Evolutionary conservation across 1,140 invertebrate species (phyloP).

Genomic region (Pogonomyrmex californicus): DNA sequence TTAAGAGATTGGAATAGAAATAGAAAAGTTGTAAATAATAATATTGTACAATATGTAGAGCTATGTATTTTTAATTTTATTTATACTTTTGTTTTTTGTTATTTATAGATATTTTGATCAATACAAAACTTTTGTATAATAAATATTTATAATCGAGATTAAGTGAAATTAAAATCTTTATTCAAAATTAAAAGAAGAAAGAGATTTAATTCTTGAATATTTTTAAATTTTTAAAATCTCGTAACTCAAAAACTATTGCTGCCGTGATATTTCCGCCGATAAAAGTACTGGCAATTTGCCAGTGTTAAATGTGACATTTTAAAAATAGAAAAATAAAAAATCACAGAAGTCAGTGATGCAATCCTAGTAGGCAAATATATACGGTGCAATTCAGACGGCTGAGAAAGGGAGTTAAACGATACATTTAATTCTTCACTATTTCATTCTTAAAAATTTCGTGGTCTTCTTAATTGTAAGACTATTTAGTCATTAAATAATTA

Average conservation of each 20-base stretch:
- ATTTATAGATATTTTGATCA: neutral
- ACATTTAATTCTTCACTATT: neutral
- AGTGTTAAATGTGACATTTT: neutral
- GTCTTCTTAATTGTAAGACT: conserved; percentile 13
- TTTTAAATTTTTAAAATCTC: neutral
- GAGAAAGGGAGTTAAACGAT: conserved; percentile 41
- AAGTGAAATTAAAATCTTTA: neutral
- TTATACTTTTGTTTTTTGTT: neutral
- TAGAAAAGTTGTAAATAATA: neutral
- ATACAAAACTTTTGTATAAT: neutral
- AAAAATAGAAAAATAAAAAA: conserved; percentile 23
- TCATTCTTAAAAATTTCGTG: conserved; percentile 1
- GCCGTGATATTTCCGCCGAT: neutral
- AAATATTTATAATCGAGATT: neutral
- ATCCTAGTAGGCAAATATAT: conserved; percentile 16
- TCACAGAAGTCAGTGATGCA: conserved; percentile 39
- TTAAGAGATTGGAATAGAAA: neutral
- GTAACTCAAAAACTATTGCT: conserved; percentile 1
- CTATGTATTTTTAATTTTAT: neutral
- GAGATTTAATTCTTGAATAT: neutral
- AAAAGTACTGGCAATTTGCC: conserved; percentile 2
- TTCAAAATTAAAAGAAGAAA: neutral
- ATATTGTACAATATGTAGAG: neutral
- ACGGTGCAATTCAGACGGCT: conserved; percentile 51
- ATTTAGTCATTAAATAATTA: neutral